Base-by-base conservation (phyloP, 2,888 invertebrate genomes). In the Suillia variegata region DNA sequence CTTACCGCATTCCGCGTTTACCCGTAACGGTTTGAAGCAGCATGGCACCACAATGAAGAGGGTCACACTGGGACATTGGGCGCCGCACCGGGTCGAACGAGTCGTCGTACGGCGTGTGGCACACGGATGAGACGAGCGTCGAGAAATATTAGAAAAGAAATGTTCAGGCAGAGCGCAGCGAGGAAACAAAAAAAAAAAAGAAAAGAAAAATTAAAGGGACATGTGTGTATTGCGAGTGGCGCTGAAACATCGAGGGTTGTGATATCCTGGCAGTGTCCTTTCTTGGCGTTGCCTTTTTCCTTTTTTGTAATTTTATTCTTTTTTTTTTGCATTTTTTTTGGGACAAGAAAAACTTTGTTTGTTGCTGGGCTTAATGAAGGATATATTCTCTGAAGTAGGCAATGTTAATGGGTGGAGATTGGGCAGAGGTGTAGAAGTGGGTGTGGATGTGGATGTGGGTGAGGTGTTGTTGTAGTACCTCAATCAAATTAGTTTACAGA, bases 61-160 rank as follows among this genome's bases (percentile, higher is more conserved):
- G 45, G 45, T 45, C 45, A 45, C 45, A 45, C 17, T 20, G 45
- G 38, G 38, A 38, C 38, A 38, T n/a, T n/a, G n/a, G n/a, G n/a
- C n/a, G 18, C 17, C 45, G 15, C 3, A n/a, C 38, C 6, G 38
- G 38, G 38, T n/a, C n/a, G n/a, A n/a, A n/a, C n/a, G n/a, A n/a
- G n/a, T n/a, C n/a, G n/a, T n/a, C n/a, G n/a, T n/a, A 26, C 6
- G 38, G 38, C 10, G n/a, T 12, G n/a, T 38, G 4, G n/a, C 38
- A 38, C 13, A 38, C 38, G n/a, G n/a, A n/a, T n/a, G n/a, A n/a
- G n/a, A n/a, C n/a, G n/a, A n/a, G n/a, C n/a, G n/a, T n/a, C n/a
- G n/a, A n/a, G n/a, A n/a, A 8, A 13, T n/a, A 12, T 38, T 13
- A 38, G n/a, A 38, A n/a, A 38, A 38, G 38, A n/a, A 8, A 38